Evolutionary conservation across 2,888 invertebrate species (phyloP).

Genomic region (Pteria penguin): DNA sequence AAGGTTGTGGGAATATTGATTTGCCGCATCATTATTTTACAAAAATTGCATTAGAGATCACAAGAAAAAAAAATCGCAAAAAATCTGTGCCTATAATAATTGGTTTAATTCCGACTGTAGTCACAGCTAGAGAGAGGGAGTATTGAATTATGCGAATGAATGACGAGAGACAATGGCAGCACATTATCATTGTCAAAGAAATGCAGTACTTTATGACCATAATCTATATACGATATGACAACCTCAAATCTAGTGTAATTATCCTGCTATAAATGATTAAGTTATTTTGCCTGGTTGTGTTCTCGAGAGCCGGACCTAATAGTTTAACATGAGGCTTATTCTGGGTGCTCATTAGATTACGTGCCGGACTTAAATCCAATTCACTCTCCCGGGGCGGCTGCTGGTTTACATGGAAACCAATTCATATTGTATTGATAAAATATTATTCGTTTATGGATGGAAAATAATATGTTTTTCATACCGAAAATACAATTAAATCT

Average conservation of each 20-base stretch:
- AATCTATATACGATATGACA: constrained; percentile 46
- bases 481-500: constrained; percentile 34
- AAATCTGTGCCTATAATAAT: constrained; percentile 26
- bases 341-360: constrained; percentile 27
- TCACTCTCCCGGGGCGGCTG: constrained; percentile 13
- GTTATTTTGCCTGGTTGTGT: constrained; percentile 7
- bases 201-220: constrained; percentile 33
- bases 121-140: not conserved
- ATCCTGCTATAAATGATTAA: constrained; percentile 27
- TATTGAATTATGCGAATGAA: constrained; percentile 35
- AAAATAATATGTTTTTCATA: constrained; percentile 40
- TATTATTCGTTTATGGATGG: constrained; percentile 39
- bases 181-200: constrained; percentile 29
- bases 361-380: constrained; percentile 19
- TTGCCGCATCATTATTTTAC: too few relatives aligned
- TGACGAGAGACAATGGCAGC: constrained; percentile 34
- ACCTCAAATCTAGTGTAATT: constrained; percentile 50
- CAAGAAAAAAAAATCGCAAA: not conserved
- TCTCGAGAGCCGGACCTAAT: constrained; percentile 12
- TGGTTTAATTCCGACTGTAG: constrained; percentile 18
- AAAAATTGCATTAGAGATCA: not conserved
- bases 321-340: constrained; percentile 22
- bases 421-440: constrained; percentile 35
- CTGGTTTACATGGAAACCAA: constrained; percentile 14
- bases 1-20: too few relatives aligned